phyloP scores from a whole-genome alignment of 1,140 invertebrate species.

The Trichoplusia ni region DNA sequence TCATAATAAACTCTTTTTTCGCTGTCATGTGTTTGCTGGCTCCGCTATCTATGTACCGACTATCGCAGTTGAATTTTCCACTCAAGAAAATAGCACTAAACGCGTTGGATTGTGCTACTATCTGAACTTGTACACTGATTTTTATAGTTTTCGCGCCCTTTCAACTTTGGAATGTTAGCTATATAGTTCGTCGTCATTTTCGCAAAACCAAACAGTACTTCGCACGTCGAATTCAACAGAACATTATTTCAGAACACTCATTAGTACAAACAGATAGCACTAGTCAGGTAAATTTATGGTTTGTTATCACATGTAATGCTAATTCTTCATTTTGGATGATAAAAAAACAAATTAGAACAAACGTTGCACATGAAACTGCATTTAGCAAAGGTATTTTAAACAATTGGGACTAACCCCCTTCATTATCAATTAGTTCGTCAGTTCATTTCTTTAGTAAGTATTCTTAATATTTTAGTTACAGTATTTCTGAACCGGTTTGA shows the following conservation, averaged over 20 bases:
- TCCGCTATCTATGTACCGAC: constrained; percentile 36
- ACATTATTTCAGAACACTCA: no score
- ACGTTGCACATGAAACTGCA: no score
- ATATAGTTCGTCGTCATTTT: no score
- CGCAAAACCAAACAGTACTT: no score
- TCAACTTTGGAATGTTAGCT: no score
- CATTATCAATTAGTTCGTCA: neutral
- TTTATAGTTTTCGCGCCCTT: no score
- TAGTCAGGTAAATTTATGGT: no score
- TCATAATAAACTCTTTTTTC: constrained; percentile 14
- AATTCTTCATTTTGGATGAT: no score
- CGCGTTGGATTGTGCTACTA: constrained; percentile 7
- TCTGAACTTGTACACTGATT: neutral
- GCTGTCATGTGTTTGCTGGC: constrained; percentile 32
- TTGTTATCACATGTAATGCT: no score
- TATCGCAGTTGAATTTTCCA: constrained; percentile 13
- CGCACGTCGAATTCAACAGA: no score
- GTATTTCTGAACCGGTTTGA: constrained; percentile 28
- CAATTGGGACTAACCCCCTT: neutral
- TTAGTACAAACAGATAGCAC: no score
- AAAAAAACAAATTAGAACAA: no score
- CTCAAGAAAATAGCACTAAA: constrained; percentile 39
- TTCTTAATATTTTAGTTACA: constrained; percentile 4
- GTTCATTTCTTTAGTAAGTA: neutral
- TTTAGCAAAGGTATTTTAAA: neutral